These are phyloP conservation scores for Eupsittula cactorum DNA, from an alignment of 2,113 vertebrate genomes.

Conservation along the genomic window DNA sequence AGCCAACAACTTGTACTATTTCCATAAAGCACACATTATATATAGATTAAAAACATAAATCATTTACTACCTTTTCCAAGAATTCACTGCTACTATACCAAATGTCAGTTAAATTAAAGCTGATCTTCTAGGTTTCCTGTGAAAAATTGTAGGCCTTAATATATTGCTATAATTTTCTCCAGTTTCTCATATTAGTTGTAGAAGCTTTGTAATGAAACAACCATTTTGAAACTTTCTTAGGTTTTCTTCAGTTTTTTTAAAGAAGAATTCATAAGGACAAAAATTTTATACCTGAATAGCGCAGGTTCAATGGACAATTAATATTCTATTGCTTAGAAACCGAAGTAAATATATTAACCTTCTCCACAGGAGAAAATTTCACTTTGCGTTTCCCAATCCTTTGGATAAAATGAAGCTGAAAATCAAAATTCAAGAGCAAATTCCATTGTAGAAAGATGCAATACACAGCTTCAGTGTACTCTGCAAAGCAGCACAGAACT, in stretches of 20 bases:
- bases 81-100: neutral
- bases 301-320: neutral
- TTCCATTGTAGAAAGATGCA: neutral
- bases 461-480: neutral
- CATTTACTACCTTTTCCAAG: neutral
- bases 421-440: neutral
- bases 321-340: neutral
- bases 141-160: slow-evolving; percentile 1
- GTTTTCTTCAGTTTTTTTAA: neutral
- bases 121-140: neutral
- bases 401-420: neutral
- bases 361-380: neutral
- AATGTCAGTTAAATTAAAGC: neutral
- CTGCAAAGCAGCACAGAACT: neutral
- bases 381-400: neutral
- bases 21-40: neutral
- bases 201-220: neutral
- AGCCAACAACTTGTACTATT: neutral
- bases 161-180: neutral
- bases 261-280: neutral
- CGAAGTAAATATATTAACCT: neutral
- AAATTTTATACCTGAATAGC: neutral
- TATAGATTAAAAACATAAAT: slow-evolving; percentile 42
- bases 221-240: neutral
- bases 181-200: neutral